Evolutionary conservation across 2,113 vertebrate genomes (phyloP).

Genomic region (Nesospiza acunhae): DNA sequence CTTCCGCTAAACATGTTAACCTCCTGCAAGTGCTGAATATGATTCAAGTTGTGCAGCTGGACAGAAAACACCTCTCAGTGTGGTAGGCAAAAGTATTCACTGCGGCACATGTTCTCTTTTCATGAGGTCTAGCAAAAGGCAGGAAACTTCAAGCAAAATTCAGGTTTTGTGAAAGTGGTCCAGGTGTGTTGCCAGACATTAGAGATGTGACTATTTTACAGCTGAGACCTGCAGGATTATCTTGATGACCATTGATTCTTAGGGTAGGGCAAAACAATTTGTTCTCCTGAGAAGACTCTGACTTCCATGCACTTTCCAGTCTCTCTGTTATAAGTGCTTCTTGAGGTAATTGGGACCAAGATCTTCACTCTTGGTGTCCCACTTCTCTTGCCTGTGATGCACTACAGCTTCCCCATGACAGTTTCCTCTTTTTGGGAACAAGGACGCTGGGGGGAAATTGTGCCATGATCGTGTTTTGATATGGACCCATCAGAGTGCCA

Average conservation of each 20-base stretch:
- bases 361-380: accelerated
- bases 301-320: background rate
- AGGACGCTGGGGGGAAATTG: background rate
- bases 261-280: background rate
- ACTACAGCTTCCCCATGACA: background rate
- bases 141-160: background rate
- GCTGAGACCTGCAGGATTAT: background rate
- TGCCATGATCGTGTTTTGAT: background rate
- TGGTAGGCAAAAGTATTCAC: background rate
- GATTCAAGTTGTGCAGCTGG: background rate
- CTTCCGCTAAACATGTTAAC: background rate
- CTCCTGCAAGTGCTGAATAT: background rate
- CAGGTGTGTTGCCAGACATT: background rate
- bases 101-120: background rate
- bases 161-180: background rate
- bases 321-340: background rate
- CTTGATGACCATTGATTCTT: background rate
- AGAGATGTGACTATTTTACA: background rate
- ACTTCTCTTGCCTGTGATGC: accelerated
- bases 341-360: background rate
- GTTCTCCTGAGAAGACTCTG: background rate
- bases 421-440: background rate
- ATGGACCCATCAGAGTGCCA: background rate
- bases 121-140: background rate
- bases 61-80: background rate